Percentiles rank a stretch among this genome's conserved stretches.
These are phyloP conservation scores for Thalpophila matura DNA, from an alignment of 2,888 invertebrate species.

Conservation along the genomic window DNA sequence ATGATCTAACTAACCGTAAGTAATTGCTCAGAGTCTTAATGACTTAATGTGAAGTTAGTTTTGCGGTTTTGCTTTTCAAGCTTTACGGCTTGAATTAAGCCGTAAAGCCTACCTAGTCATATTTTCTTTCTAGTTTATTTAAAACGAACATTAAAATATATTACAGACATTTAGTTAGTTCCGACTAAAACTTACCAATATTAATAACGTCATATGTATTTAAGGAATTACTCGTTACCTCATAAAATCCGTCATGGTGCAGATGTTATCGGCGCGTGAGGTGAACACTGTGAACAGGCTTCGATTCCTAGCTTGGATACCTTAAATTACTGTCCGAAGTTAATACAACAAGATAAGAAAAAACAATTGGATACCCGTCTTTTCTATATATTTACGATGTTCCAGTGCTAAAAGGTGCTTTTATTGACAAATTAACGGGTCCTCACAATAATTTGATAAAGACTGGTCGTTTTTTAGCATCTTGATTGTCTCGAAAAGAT, in stretches of 20 bases:
- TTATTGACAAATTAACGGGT: conserved; percentile 54
- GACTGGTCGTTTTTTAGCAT: conserved; percentile 17
- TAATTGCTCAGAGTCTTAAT: too few species aligned
- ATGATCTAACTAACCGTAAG: too few species aligned
- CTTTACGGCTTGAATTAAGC: too few species aligned
- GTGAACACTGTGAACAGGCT: conserved; percentile 48
- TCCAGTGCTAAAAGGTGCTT: conserved; percentile 37
- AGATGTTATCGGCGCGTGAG: conserved; percentile 48
- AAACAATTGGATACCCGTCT: conserved; percentile 31
- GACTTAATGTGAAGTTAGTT: too few species aligned
- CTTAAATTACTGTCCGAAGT: conserved; percentile 23
- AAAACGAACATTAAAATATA: too few species aligned
- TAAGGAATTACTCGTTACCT: conserved; percentile 48
- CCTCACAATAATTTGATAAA: conserved; percentile 33
- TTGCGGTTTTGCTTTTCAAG: too few species aligned
- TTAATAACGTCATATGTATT: conserved; percentile 43
- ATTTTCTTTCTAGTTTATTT: too few species aligned
- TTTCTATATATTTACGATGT: conserved; percentile 25
- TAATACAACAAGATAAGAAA: conserved; percentile 21
- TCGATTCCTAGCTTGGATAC: conserved; percentile 43
- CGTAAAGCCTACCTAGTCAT: too few species aligned
- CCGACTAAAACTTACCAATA: too few species aligned
- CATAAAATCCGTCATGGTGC: conserved; percentile 41
- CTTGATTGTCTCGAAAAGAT: not conserved
- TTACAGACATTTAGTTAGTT: too few species aligned